phyloP scores from a whole-genome alignment of 2,113 vertebrate species.

The Crotalus horridus region DNA sequence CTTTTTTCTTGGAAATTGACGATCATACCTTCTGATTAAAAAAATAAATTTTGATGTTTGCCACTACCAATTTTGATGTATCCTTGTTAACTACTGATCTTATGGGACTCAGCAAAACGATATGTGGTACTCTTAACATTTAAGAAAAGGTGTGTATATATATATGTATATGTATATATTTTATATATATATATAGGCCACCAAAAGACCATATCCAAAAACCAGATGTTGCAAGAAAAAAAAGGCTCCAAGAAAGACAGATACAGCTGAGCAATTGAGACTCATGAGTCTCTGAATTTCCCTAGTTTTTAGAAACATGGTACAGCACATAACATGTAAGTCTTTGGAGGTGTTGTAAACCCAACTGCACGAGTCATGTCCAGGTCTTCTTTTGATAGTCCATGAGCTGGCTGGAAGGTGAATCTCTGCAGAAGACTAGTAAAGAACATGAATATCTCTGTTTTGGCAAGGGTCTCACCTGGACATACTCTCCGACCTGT shows the following conservation, averaged over 20 bases:
- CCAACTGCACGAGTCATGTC: constrained; percentile 62
- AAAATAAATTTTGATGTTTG: too few relatives aligned
- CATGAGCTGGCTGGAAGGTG: constrained; percentile 66
- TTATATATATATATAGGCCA: too few relatives aligned
- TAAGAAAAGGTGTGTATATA: too few relatives aligned
- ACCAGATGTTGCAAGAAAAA: not conserved
- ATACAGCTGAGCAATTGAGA: not conserved
- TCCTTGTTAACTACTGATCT: too few relatives aligned
- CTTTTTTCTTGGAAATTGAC: too few relatives aligned
- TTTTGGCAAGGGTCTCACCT: constrained; percentile 74
- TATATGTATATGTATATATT: too few relatives aligned
- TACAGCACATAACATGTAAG: constrained; percentile 49
- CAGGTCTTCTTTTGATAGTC: constrained; percentile 65
- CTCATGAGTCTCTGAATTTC: not conserved
- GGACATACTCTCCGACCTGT: constrained; percentile 71
- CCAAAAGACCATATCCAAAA: not conserved
- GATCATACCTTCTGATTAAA: too few relatives aligned
- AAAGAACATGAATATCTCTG: constrained; percentile 53
- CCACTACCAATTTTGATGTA: too few relatives aligned
- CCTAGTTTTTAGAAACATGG: not conserved
- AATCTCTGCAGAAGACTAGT: not conserved
- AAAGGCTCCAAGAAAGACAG: not conserved
- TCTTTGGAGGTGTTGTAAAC: constrained; percentile 31
- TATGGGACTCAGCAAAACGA: too few relatives aligned
- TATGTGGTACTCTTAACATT: too few relatives aligned